Base-by-base conservation (phyloP, 2,797 vertebrate species). In the Acomys russatus region DNA sequence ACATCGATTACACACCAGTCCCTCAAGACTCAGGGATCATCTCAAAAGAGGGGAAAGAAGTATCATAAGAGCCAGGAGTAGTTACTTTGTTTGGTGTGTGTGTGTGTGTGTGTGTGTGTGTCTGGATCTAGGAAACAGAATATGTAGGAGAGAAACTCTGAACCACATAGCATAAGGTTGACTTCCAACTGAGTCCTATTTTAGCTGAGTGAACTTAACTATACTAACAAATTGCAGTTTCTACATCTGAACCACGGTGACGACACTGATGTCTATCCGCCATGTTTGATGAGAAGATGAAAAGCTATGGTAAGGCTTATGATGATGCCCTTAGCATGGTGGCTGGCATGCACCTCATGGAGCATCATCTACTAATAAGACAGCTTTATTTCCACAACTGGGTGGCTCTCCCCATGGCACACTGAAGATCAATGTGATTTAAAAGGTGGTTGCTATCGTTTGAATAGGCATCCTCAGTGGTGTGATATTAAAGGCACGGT, bases 351-450 rank as follows among this genome's bases (percentile, higher is more conserved):
- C 68, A 59, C 35, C 56, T 83, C 80, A 66, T 51, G 6, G 90
- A 83, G 77, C 33, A 79, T 49, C 79, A 73, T 59, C 18, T 61
- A 56, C 63, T 66, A 82, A 90, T 22, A 66, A 71, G 79, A 64
- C 30, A 33, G n/a, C 4, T 91, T 92, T 64, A 86, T 79, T 86
- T 64, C 35, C 79, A 89, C 44, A 82, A 82, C 92, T 30, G 71
- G 88, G 87, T 28, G 25, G 17, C 35, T 90, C 49, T 70, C 61
- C 84, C 33, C 80, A 44, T 20, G 14, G 35, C 66, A 61, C 28
- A 73, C 61, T 25, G 87, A 87, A 78, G 70, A 77, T 86, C n/a
- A 78, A 33, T 66, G 18, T 85, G 38, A 89, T 68, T 93, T 94
- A 66, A 6, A 89, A 90, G 38, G 3, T 61, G 61, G 35, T 84